These are phyloP conservation scores for Pedetes capensis DNA, from an alignment of 2,113 vertebrate species.

Conservation along the genomic window DNA sequence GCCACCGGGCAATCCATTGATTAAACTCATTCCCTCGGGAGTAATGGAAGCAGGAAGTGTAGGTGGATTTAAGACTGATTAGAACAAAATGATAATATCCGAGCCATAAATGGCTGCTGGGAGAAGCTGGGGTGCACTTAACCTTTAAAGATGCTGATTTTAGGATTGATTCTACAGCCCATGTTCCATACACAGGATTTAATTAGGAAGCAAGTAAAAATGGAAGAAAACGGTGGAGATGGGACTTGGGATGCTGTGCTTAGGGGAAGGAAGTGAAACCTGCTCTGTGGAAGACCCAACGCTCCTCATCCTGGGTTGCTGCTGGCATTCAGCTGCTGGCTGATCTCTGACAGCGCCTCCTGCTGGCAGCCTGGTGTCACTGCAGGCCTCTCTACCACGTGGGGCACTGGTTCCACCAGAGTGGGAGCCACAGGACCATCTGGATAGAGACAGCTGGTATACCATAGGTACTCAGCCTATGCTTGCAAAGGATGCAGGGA, in stretches of 20 bases:
- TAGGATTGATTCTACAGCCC: background rate
- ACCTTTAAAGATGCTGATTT: background rate
- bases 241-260: background rate
- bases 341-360: background rate
- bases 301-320: background rate
- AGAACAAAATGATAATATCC: background rate
- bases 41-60: background rate
- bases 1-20: background rate
- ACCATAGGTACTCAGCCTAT: background rate
- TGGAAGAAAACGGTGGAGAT: background rate
- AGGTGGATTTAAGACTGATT: background rate
- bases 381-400: too few species aligned
- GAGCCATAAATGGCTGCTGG: background rate
- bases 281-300: fast-evolving
- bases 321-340: background rate
- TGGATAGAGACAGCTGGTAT: background rate
- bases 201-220: background rate
- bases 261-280: background rate
- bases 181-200: background rate
- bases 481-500: background rate
- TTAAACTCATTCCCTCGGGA: background rate
- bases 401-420: too few species aligned
- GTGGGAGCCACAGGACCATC: background rate
- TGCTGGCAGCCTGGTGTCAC: too few species aligned
- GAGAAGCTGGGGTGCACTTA: background rate